A percentile compares a stretch with the other conserved stretches of the same genome.
phyloP scores from a whole-genome alignment of 2,888 invertebrate genomes.

The Lepidonotus clava region DNA sequence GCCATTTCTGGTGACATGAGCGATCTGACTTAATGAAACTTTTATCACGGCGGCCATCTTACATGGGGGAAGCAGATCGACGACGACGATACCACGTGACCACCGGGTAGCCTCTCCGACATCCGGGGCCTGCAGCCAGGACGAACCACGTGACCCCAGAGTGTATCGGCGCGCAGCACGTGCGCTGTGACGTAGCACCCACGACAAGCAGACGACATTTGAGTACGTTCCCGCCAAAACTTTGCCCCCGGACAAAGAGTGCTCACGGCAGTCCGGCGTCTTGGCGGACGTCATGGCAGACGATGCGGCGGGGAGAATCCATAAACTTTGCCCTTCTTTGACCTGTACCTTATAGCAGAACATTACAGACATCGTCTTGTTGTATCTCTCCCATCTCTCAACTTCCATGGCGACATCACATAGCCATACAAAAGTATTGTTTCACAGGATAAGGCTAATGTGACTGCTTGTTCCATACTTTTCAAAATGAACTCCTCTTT shows the following conservation, averaged over 20 bases:
- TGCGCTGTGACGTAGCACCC: neutral
- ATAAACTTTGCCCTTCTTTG: too few relatives aligned
- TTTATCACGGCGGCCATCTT: constrained; percentile 14
- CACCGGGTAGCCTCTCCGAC: neutral
- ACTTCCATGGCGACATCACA: too few relatives aligned
- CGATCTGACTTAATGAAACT: constrained; percentile 2
- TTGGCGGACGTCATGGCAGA: neutral
- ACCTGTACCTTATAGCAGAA: too few relatives aligned
- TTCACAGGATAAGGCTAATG: too few relatives aligned
- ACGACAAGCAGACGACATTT: constrained; percentile 21
- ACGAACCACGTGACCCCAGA: constrained; percentile 28
- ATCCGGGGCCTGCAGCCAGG: constrained; percentile 5
- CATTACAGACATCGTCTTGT: too few relatives aligned
- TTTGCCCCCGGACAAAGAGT: neutral
- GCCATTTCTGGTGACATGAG: neutral
- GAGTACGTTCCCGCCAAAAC: neutral
- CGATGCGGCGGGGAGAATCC: neutral
- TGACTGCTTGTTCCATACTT: too few relatives aligned
- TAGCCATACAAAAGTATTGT: too few relatives aligned
- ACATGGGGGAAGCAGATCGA: constrained; percentile 4
- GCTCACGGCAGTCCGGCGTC: neutral
- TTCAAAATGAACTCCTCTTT: too few relatives aligned
- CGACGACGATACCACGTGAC: neutral
- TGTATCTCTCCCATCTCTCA: too few relatives aligned
- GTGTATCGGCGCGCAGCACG: constrained; percentile 25